phyloP scores from a whole-genome alignment of 2,797 vertebrate genomes.

The Meda fulgida region DNA sequence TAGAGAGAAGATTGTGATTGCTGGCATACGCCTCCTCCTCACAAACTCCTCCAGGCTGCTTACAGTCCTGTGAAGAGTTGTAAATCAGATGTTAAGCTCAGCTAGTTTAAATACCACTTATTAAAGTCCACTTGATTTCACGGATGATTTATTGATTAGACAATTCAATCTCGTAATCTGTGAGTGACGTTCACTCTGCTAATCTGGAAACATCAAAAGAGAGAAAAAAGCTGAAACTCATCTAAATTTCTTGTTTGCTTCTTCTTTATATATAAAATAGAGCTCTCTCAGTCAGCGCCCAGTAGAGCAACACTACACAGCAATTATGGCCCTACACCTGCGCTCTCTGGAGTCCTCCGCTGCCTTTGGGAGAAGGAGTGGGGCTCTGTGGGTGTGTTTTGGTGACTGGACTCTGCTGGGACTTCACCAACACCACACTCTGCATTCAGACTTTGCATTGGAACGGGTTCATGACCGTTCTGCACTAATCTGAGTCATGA shows the following conservation, averaged over 20 bases:
- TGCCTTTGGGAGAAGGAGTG: neutral
- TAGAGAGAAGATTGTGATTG: constrained; percentile 31
- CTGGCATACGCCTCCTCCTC: neutral
- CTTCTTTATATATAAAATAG: neutral
- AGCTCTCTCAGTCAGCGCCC: neutral
- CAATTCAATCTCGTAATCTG: constrained; percentile 11
- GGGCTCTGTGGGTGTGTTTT: constrained; percentile 16
- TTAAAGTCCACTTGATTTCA: neutral
- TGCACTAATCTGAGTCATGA: constrained; percentile 9
- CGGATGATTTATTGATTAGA: neutral
- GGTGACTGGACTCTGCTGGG: constrained; percentile 8
- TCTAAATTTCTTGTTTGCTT: neutral
- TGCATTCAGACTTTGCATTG: constrained; percentile 11
- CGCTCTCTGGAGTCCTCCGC: neutral
- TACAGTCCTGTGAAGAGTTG: neutral
- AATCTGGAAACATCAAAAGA: neutral
- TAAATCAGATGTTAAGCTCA: constrained; percentile 1
- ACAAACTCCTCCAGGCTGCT: constrained; percentile 2
- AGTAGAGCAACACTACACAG: neutral
- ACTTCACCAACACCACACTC: neutral
- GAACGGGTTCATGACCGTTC: constrained; percentile 6
- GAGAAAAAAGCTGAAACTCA: neutral
- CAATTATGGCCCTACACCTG: neutral
- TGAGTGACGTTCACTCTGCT: neutral
- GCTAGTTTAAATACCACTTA: neutral